Conservation (phyloP, 2,888 invertebrate species). For the Tetragnatha montana region DNA sequence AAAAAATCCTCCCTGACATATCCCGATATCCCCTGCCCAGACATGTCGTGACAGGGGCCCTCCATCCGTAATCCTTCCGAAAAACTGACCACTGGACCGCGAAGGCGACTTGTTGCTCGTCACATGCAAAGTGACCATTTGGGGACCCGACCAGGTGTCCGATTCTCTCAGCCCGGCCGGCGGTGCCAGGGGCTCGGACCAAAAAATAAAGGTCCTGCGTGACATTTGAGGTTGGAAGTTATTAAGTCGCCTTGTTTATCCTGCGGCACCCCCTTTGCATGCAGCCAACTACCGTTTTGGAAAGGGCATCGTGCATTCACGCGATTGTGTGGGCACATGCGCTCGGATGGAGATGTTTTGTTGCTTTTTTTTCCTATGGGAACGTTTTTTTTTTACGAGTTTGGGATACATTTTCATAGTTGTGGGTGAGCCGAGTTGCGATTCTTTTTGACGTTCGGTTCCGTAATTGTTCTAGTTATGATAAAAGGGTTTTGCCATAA, state of each 20-base stretch:
- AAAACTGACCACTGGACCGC: neutral
- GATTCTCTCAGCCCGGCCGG: slow-evolving; percentile 47
- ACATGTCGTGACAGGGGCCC: slow-evolving; percentile 34
- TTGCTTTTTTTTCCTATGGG: slow-evolving; percentile 39
- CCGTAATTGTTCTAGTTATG: too few species aligned
- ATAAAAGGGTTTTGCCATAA: too few species aligned
- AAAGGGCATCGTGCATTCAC: slow-evolving; percentile 5
- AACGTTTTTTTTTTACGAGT: slow-evolving; percentile 1
- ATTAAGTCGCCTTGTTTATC: slow-evolving; percentile 59
- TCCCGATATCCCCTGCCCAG: neutral
- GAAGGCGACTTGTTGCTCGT: neutral
- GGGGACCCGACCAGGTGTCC: slow-evolving; percentile 45
- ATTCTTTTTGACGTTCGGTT: too few species aligned
- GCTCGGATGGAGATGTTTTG: neutral
- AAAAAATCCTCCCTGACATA: too few species aligned
- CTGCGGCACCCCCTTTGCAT: slow-evolving; percentile 37
- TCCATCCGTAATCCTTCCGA: neutral
- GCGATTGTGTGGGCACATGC: neutral
- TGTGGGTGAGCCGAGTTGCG: too few species aligned
- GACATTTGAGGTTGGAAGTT: slow-evolving; percentile 58
- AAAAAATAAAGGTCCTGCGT: slow-evolving; percentile 58
- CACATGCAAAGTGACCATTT: slow-evolving; percentile 66
- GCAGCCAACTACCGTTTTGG: slow-evolving; percentile 35
- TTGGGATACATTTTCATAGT: too few species aligned
- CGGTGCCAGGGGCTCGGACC: slow-evolving; percentile 31